Percentiles rank a stretch among this genome's conserved stretches.
Evolutionary conservation across 2,113 vertebrate species (phyloP).

Genomic region (Pachyramphus minor): DNA sequence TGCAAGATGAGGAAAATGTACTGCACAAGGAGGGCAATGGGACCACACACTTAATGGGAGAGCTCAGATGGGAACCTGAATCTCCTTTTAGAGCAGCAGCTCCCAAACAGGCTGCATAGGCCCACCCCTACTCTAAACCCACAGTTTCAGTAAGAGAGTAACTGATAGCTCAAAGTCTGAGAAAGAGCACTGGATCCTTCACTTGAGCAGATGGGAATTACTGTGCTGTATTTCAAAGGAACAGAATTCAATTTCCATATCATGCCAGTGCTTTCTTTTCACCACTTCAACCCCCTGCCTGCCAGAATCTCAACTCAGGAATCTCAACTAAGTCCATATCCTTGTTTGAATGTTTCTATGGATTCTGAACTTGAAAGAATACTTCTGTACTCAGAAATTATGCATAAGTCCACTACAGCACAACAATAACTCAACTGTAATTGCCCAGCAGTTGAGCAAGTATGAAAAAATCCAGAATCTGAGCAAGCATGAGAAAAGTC

Average conservation of each 20-base stretch:
- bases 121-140: not conserved
- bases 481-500: not conserved
- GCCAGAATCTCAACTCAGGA: not conserved
- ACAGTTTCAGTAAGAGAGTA: not conserved
- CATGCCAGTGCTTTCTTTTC: not conserved
- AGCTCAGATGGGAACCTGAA: not conserved
- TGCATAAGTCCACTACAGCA: not conserved
- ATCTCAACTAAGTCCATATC: not conserved
- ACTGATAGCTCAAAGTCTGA: conserved; percentile 3
- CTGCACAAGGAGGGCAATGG: not conserved
- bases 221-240: not conserved
- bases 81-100: not conserved
- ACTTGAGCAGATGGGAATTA: conserved; percentile 5
- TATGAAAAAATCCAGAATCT: not conserved
- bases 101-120: not conserved
- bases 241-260: not conserved
- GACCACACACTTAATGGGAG: not conserved
- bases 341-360: not conserved
- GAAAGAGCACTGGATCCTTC: not conserved
- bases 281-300: not conserved
- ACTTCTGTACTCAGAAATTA: not conserved
- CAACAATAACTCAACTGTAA: not conserved
- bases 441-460: not conserved
- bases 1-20: accelerated
- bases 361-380: not conserved